Conservation (phyloP, 2,888 invertebrate species). For the Drosophila rubida region DNA sequence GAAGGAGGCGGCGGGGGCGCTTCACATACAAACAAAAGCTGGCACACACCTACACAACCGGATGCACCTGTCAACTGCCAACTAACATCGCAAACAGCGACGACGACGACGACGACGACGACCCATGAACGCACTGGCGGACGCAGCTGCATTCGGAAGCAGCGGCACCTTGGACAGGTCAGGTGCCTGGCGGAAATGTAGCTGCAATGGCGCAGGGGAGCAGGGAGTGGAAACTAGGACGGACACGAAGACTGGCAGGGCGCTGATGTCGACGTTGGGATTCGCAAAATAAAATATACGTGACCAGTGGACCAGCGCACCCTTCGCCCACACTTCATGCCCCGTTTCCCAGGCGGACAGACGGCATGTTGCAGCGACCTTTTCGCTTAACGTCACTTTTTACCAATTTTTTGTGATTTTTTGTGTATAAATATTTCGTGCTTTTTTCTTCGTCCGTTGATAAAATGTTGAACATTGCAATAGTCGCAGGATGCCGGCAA, state of each 20-base stretch:
- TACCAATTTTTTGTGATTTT: constrained; percentile 32
- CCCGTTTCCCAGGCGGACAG: constrained; percentile 9
- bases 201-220: background rate
- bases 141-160: constrained; percentile 46
- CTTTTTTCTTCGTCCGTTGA: constrained; percentile 36
- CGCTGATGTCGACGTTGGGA: constrained; percentile 55
- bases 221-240: background rate
- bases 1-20: constrained; percentile 1
- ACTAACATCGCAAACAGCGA: constrained; percentile 50
- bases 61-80: constrained; percentile 59
- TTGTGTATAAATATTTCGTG: constrained; percentile 47
- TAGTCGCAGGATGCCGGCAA: constrained; percentile 40
- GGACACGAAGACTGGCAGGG: constrained; percentile 25
- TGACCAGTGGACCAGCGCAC: constrained; percentile 14
- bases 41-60: constrained; percentile 33
- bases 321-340: background rate
- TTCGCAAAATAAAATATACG: constrained; percentile 47
- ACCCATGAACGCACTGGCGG: constrained; percentile 30
- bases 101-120: constrained; percentile 27
- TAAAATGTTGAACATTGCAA: constrained; percentile 67
- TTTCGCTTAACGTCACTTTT: constrained; percentile 45
- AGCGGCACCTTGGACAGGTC: constrained; percentile 39
- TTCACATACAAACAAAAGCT: constrained; percentile 11
- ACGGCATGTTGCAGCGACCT: constrained; percentile 46
- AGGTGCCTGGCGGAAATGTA: constrained; percentile 12